These are phyloP conservation scores for Hippasteria phrygiana DNA, from an alignment of 53 echinoderm and acorn worm species.

Conservation along the genomic window DNA sequence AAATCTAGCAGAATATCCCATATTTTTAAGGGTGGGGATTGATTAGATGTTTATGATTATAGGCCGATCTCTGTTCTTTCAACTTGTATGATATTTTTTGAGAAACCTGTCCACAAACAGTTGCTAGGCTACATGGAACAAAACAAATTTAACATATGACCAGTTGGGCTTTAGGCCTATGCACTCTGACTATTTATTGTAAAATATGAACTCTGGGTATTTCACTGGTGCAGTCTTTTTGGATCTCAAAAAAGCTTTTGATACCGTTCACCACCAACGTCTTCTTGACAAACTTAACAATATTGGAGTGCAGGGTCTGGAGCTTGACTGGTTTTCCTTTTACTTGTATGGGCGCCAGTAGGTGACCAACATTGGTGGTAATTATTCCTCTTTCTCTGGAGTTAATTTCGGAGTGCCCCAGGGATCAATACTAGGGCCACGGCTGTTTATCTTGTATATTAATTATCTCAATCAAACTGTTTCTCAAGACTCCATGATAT, in stretches of 20 bases:
- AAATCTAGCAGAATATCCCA: background rate
- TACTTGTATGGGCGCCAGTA: slow-evolving; percentile 32
- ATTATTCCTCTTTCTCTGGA: slow-evolving; percentile 14
- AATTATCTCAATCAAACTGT: slow-evolving; percentile 25
- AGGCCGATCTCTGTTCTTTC: slow-evolving; percentile 17
- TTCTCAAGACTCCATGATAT: background rate
- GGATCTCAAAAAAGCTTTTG: too few relatives aligned
- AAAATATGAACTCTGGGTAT: slow-evolving; percentile 22
- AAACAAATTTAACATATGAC: slow-evolving; percentile 3
- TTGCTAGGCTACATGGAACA: slow-evolving; percentile 1
- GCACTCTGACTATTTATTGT: slow-evolving; percentile 41
- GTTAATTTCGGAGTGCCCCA: slow-evolving; percentile 29
- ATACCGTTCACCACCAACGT: slow-evolving; percentile 15
- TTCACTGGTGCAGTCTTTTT: slow-evolving; percentile 49
- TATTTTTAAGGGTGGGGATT: background rate
- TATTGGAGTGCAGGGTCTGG: slow-evolving; percentile 51
- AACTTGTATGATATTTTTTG: slow-evolving; percentile 16
- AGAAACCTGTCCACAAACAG: slow-evolving; percentile 28
- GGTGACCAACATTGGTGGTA: slow-evolving; percentile 31
- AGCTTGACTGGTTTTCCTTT: slow-evolving; percentile 41
- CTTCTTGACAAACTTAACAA: slow-evolving; percentile 41
- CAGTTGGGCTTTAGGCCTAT: slow-evolving; percentile 53
- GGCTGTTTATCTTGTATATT: slow-evolving; percentile 34
- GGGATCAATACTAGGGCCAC: slow-evolving; percentile 48
- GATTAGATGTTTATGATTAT: background rate